These are phyloP conservation scores for Helicoverpa assulta DNA, from an alignment of 2,888 invertebrate genomes.

Conservation along the genomic window DNA sequence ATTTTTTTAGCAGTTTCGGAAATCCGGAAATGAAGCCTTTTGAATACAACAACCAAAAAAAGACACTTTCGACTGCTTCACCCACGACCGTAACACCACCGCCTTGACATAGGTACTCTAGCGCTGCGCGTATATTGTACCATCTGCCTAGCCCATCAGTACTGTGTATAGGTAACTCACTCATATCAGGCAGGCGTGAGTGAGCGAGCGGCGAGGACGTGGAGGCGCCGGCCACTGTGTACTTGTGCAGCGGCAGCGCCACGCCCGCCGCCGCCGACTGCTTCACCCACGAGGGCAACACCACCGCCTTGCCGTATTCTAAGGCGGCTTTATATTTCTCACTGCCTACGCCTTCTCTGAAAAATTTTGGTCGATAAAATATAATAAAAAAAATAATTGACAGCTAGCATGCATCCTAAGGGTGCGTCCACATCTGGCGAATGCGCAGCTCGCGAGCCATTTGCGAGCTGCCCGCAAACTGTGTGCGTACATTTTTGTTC, in stretches of 20 bases:
- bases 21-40: no score
- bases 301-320: constrained; percentile 91
- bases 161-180: constrained; percentile 73
- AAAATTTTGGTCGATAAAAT: background rate
- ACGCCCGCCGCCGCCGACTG: constrained; percentile 94
- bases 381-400: no score
- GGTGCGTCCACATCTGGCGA: constrained; percentile 8
- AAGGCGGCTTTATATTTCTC: constrained; percentile 93
- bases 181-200: constrained; percentile 84
- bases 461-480: constrained; percentile 8
- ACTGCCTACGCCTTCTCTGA: constrained; percentile 91
- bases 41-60: no score
- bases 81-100: no score
- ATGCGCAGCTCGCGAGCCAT: constrained; percentile 6
- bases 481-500: constrained; percentile 3
- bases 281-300: constrained; percentile 94
- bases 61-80: no score
- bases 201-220: constrained; percentile 93
- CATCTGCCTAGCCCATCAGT: no score
- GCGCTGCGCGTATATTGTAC: no score
- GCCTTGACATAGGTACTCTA: no score
- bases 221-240: constrained; percentile 90
- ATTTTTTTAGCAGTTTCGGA: no score
- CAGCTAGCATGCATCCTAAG: background rate
- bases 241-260: constrained; percentile 91